Evolutionary conservation across 1,140 invertebrate species (phyloP).

Genomic region (Drosophila kurseongensis): DNA sequence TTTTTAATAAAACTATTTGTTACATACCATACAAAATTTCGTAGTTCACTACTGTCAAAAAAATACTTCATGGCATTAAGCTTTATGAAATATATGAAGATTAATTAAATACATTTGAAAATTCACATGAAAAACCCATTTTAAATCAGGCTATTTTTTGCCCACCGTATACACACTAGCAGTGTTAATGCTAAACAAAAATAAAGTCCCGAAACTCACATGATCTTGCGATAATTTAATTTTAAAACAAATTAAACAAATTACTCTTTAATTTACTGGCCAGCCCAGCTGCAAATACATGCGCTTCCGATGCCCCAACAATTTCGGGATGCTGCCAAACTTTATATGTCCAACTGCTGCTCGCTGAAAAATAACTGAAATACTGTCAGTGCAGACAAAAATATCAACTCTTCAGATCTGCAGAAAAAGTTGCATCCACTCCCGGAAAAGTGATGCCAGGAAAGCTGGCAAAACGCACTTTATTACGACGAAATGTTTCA

Average conservation of each 20-base stretch:
- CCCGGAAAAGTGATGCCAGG: slow-evolving; percentile 6
- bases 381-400: slow-evolving; percentile 43
- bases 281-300: not conserved
- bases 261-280: not conserved
- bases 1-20: too few relatives aligned
- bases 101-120: too few relatives aligned
- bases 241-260: slow-evolving; percentile 16
- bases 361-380: slow-evolving; percentile 65
- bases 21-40: too few relatives aligned
- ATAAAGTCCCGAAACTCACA: too few relatives aligned
- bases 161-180: too few relatives aligned
- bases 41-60: too few relatives aligned
- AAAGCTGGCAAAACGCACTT: slow-evolving; percentile 65
- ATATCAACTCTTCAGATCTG: slow-evolving; percentile 23
- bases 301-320: slow-evolving; percentile 30
- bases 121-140: too few relatives aligned
- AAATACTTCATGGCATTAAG: too few relatives aligned
- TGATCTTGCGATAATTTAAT: not conserved
- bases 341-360: slow-evolving; percentile 37
- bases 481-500: slow-evolving; percentile 73
- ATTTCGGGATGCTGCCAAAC: slow-evolving; percentile 50
- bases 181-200: too few relatives aligned
- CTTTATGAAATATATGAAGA: too few relatives aligned
- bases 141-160: too few relatives aligned
- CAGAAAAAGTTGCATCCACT: slow-evolving; percentile 7